These are phyloP conservation scores for Dasyurus viverrinus DNA, from an alignment of 2,113 vertebrate species.

Conservation along the genomic window DNA sequence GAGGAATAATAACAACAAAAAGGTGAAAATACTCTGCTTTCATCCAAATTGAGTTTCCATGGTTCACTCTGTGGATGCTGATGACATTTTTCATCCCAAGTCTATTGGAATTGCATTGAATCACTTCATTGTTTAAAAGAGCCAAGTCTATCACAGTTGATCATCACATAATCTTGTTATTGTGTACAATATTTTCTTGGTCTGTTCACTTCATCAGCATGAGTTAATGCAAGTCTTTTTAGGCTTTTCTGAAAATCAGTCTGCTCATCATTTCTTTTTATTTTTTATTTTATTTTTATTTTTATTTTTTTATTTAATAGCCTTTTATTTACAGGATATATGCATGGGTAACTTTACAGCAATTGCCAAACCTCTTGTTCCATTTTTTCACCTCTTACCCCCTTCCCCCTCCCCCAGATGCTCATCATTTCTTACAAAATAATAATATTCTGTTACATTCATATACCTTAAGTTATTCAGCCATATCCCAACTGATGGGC, in stretches of 20 bases:
- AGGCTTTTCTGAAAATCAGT: neutral
- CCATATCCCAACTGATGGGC: neutral
- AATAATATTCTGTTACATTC: neutral
- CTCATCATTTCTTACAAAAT: neutral
- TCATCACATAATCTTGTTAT: neutral
- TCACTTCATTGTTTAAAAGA: neutral
- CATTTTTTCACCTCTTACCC: no score
- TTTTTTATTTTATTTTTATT: no score
- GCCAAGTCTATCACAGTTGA: neutral
- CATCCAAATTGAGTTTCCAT: neutral
- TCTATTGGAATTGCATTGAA: neutral
- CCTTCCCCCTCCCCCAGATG: no score
- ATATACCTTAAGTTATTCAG: neutral
- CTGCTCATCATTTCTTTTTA: neutral
- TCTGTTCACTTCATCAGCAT: neutral
- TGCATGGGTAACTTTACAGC: no score
- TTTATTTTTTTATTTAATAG: no score
- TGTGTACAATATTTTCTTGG: neutral
- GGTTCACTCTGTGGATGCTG: no score
- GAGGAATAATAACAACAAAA: conserved; percentile 25
- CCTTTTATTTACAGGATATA: no score
- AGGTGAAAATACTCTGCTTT: neutral
- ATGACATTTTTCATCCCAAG: neutral
- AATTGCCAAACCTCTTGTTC: no score
- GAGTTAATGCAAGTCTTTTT: neutral